phyloP scores from a whole-genome alignment of 2,113 vertebrate genomes.

The Cheilinus undulatus region DNA sequence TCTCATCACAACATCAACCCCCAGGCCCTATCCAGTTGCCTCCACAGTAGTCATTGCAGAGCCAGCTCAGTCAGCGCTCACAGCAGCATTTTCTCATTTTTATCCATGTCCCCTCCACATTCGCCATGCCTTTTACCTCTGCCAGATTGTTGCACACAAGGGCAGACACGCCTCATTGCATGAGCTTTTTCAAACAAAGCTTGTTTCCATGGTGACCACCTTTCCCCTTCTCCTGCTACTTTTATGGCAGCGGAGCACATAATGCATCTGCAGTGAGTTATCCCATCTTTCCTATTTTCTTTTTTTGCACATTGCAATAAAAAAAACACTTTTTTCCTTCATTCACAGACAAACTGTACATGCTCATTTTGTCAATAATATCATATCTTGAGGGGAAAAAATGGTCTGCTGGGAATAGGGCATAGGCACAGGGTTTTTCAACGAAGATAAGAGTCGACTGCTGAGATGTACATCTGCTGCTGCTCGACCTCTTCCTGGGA shows the following conservation, averaged over 20 bases:
- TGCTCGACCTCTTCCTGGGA: slow-evolving; percentile 22
- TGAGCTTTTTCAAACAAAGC: slow-evolving; percentile 73
- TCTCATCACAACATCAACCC: slow-evolving; percentile 33
- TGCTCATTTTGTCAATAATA: slow-evolving; percentile 13
- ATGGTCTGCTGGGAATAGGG: background rate
- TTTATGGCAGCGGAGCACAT: slow-evolving; percentile 59
- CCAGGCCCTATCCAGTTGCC: background rate
- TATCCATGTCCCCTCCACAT: slow-evolving; percentile 14
- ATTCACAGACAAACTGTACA: too few relatives aligned
- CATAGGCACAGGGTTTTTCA: background rate
- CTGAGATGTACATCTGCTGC: slow-evolving; percentile 34
- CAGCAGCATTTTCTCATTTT: slow-evolving; percentile 30
- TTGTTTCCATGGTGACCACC: slow-evolving; percentile 78
- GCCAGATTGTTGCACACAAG: slow-evolving; percentile 32
- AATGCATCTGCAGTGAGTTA: slow-evolving; percentile 46
- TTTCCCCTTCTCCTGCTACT: slow-evolving; percentile 45
- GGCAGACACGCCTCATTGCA: slow-evolving; percentile 57
- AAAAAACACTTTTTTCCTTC: background rate
- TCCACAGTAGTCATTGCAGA: slow-evolving; percentile 5
- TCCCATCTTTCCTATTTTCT: slow-evolving; percentile 4
- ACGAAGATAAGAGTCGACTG: slow-evolving; percentile 44
- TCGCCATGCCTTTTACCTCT: slow-evolving; percentile 29
- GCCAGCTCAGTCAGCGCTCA: slow-evolving; percentile 4
- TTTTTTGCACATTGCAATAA: background rate
- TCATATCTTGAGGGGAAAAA: background rate